Evolutionary conservation across 2,113 vertebrate genomes (phyloP), one percentile per base, ranked within the genome.

Genomic region (Chaetorhynchus papuensis): DNA sequence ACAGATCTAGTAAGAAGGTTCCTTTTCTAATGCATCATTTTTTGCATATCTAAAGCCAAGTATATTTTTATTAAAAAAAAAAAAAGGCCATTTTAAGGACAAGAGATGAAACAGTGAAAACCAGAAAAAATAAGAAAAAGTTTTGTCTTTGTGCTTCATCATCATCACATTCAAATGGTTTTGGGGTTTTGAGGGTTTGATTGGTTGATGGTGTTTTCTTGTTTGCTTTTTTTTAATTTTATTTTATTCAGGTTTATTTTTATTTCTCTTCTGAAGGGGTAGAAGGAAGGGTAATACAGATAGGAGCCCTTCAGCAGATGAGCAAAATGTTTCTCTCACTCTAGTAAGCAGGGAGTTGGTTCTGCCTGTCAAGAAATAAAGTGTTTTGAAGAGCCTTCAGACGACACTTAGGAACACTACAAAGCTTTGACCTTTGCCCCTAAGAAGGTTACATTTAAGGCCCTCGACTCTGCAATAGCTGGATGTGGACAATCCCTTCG

Each of bases 361-460:
- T 89, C 9, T 47, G 72, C 31, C 66, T 83, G 45, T 53, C 72
- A 93, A 64, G 60, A 93, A 90, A 83, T 44, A 81, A 64, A 63
- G 31, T 57, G n/a, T 66, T 89, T 88, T 89, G 60, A 86, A 83
- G 47, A 90, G 39, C 42, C 66, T 92, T 96, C 79, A 75, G 68
- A 52, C 83, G 85, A 81, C 63, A 60, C 56, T 78, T 66, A 31
- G 56, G 52, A 95, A 75, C 50, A 68, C 47, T 93, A 75, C 80
- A 90, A 69, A 96, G 69, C 80, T 87, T 81, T 91, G 69, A 64
- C 83, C 89, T 75, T 91, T 89, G 75, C 42, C 68, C 92, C 69
- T 75, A 16, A 87, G 42, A 70, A 95, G 59, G 69, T 84, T 52
- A 56, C n/a, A 49, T 78, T 84, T 90, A 61, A 90, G 42, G 37